Evolutionary conservation across 2,888 invertebrate genomes (phyloP), one percentile per base, ranked within the genome.

Genomic region (Rhodophaea formosa): DNA sequence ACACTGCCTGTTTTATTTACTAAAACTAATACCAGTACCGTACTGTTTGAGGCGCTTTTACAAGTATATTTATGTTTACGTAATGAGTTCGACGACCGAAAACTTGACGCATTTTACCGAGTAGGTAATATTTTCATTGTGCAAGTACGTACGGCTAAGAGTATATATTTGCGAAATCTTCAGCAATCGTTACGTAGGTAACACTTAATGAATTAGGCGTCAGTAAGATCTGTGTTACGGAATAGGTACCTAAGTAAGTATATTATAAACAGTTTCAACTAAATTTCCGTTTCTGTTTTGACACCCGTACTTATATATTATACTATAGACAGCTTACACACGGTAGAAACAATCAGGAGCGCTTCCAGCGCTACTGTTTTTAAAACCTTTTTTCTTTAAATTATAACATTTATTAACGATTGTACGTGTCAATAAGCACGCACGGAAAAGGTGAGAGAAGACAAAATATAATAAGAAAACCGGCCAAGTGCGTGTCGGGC

Each of bases 71-170:
- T 54, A 16, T 30, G 53, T 54, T 54, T 30, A 44, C 53, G 44
- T 54, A 54, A 54, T 54, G 32, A 54, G 53, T 45, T 44, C 53
- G 44, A 54, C 15, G 44, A 54, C 53, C 53, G 44, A 53, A 53
- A 53, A 54, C 44, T 44, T 43, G 51, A 35, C 53, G 44, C 44
- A 54, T 15, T 44, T 16, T 15, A 32, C 32, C 15, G 30, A 30
- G 29, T 29, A 12, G 15, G 53, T 54, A 43, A 54, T 45, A 44
- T 54, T 30, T 32, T 54, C 32, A 54, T 54, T 54, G 43, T 54
- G 53, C 32, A 54, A 54, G 46, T 46, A 46, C 23, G 45, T n/a
- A n/a, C n/a, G n/a, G n/a, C n/a, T n/a, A n/a, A n/a, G n/a, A n/a
- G 8, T 35, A 51, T 35, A 32, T 15, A 7, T 54, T 54, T 54